Conservation (phyloP, 2,797 vertebrate species). For the Ibycter americanus region DNA sequence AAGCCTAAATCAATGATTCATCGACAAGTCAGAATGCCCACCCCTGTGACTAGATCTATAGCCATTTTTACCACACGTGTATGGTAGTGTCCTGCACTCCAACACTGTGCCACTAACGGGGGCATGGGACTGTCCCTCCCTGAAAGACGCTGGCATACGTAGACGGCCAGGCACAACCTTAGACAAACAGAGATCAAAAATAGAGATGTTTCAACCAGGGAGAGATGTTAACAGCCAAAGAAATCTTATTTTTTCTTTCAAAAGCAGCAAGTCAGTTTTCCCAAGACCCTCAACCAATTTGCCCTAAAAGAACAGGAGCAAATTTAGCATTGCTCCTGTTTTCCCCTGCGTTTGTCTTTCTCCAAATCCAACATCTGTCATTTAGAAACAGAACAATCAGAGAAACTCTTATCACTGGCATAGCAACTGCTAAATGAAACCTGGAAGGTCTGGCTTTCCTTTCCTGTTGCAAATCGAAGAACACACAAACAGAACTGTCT, state of each 20-base stretch:
- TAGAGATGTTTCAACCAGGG: background rate
- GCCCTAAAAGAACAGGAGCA: background rate
- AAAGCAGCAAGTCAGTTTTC: background rate
- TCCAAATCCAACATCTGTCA: background rate
- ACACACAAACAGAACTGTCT: background rate
- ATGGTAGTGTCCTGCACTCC: background rate
- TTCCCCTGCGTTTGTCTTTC: background rate
- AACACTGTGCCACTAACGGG: background rate
- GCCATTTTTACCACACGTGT: background rate
- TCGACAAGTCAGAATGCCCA: background rate
- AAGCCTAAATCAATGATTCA: background rate
- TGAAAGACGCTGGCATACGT: rapidly evolving
- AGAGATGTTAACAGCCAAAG: background rate
- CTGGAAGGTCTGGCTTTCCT: slow-evolving; percentile 12
- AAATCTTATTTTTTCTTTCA: background rate
- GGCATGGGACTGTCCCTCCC: background rate
- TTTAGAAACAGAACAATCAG: background rate
- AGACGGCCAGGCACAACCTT: background rate
- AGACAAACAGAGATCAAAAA: background rate
- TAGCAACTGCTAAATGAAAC: background rate
- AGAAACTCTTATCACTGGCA: background rate
- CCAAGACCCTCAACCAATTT: background rate
- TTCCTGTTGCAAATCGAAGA: slow-evolving; percentile 21
- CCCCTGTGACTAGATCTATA: background rate
- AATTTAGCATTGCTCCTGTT: background rate